phyloP scores from a whole-genome alignment of 1,140 invertebrate genomes.

The Globodera ellingtonae region DNA sequence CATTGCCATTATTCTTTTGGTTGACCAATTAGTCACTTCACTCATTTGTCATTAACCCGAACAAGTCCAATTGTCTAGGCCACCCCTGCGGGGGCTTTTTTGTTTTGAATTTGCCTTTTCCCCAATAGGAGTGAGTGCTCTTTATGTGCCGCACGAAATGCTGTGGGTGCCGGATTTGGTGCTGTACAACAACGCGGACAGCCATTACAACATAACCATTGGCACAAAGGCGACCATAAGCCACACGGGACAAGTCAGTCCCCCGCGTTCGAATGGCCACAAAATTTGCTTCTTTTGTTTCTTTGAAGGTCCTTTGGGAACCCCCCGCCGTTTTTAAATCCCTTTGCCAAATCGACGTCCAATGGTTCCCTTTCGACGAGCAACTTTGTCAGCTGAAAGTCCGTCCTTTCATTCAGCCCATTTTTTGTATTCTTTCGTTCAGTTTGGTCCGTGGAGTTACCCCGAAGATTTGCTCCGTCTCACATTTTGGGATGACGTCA shows the following conservation, averaged over 20 bases:
- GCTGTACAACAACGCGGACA: constrained; percentile 68
- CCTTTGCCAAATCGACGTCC: constrained; percentile 87
- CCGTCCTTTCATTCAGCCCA: neutral
- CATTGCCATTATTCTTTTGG: too few species aligned
- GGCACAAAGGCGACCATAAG: constrained; percentile 70
- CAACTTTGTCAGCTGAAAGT: constrained; percentile 84
- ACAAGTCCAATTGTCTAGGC: neutral
- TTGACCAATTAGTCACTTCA: neutral
- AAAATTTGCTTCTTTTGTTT: neutral
- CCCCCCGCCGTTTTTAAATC: constrained; percentile 98
- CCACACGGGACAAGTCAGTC: constrained; percentile 76
- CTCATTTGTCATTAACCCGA: neutral
- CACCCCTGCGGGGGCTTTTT: too few species aligned
- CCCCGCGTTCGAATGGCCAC: neutral
- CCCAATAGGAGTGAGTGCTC: constrained; percentile 31
- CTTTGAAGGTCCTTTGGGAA: constrained; percentile 82
- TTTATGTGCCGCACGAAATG: constrained; percentile 58
- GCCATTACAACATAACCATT: constrained; percentile 70
- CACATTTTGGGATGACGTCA: constrained; percentile 19
- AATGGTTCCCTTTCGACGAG: constrained; percentile 81
- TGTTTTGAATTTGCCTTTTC: neutral
- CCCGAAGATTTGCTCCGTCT: constrained; percentile 69
- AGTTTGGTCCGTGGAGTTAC: constrained; percentile 97
- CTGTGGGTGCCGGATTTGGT: constrained; percentile 83
- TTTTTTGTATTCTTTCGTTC: neutral